phyloP scores from a whole-genome alignment of 2,888 invertebrate genomes.

The Acrocyrtus sp. region DNA sequence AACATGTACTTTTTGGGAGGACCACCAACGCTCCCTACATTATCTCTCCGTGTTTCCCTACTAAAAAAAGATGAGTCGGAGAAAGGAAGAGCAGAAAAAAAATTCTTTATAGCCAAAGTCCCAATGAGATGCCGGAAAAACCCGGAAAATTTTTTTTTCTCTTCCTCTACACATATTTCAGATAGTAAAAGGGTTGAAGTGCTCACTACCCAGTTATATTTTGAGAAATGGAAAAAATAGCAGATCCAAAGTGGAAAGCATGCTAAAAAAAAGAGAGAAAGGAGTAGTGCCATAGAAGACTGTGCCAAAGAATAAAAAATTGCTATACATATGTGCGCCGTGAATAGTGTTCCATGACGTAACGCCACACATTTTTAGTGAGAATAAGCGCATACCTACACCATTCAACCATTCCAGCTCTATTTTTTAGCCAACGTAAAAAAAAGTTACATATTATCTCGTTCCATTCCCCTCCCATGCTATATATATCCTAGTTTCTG shows the following conservation, averaged over 20 bases:
- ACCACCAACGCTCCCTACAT: neutral
- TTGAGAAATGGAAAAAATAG: neutral
- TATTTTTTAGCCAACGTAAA: too few relatives aligned
- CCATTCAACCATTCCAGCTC: too few relatives aligned
- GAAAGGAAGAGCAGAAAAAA: conserved; percentile 23
- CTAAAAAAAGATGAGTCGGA: conserved; percentile 4
- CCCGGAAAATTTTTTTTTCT: conserved; percentile 21
- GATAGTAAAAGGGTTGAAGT: conserved; percentile 15
- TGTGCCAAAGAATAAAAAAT: conserved; percentile 6
- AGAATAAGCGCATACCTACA: too few relatives aligned
- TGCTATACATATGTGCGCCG: neutral
- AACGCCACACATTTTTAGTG: too few relatives aligned
- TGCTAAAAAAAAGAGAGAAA: neutral
- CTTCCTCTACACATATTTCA: neutral
- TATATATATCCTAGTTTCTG: too few relatives aligned
- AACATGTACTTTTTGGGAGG: neutral
- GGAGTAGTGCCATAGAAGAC: neutral
- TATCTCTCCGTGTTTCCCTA: neutral
- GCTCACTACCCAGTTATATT: conserved; percentile 19
- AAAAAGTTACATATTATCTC: too few relatives aligned
- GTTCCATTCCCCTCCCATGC: too few relatives aligned
- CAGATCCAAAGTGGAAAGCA: conserved; percentile 18
- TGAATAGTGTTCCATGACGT: conserved; percentile 25
- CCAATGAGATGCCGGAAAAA: conserved; percentile 48
- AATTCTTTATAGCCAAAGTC: conserved; percentile 41